These are phyloP conservation scores for Danio aesculapii DNA, from an alignment of 2,797 vertebrate species.

Conservation along the genomic window DNA sequence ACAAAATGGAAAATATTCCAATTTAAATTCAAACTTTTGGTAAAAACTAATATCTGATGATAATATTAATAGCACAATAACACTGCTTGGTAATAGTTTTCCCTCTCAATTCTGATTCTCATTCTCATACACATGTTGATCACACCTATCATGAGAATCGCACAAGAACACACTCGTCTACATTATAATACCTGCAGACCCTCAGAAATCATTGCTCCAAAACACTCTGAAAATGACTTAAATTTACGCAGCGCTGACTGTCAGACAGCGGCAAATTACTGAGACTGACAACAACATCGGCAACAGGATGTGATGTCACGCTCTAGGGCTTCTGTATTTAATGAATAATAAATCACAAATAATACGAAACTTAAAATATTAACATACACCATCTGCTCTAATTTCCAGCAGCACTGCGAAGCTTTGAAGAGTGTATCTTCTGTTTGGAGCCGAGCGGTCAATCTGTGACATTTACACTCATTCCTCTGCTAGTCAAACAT, in stretches of 20 bases:
- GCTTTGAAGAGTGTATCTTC: not conserved
- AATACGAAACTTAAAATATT: not conserved
- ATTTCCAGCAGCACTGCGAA: not conserved
- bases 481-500: not conserved
- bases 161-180: too few species aligned
- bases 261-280: not conserved
- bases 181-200: too few species aligned
- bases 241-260: not conserved
- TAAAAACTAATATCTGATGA: too few species aligned
- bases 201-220: too few species aligned
- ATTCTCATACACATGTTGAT: too few species aligned
- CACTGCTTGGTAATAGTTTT: too few species aligned
- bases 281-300: not conserved
- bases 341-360: conserved; percentile 13
- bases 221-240: too few species aligned
- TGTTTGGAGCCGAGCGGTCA: not conserved
- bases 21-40: too few species aligned
- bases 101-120: too few species aligned
- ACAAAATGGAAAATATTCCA: too few species aligned
- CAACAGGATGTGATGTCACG: conserved; percentile 14
- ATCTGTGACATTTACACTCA: not conserved
- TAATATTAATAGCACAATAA: too few species aligned
- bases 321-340: not conserved
- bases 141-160: too few species aligned
- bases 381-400: not conserved